phyloP scores from a whole-genome alignment of 2,888 invertebrate species.

The Dolichomitus sp. region DNA sequence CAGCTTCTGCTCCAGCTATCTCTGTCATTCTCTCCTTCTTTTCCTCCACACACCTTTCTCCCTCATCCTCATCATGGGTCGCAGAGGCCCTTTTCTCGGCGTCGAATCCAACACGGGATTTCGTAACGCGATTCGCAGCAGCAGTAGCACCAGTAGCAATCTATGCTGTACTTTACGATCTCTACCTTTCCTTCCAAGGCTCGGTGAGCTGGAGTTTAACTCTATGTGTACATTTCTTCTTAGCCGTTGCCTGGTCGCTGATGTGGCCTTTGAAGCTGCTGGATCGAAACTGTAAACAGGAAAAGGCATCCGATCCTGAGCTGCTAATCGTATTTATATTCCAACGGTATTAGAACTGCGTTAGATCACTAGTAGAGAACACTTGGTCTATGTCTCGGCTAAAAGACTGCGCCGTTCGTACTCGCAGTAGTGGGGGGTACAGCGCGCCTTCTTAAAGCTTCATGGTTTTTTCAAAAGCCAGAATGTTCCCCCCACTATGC shows the following conservation, averaged over 20 bases:
- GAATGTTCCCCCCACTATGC: constrained; percentile 78
- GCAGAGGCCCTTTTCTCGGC: constrained; percentile 23
- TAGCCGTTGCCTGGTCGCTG: not conserved
- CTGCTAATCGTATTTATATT: constrained; percentile 3
- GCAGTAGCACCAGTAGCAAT: not conserved
- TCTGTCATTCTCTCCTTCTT: constrained; percentile 16
- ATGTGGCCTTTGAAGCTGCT: not conserved
- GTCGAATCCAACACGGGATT: constrained; percentile 50
- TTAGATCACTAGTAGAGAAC: constrained; percentile 68
- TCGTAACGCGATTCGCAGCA: constrained; percentile 59
- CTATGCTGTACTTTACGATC: constrained; percentile 26
- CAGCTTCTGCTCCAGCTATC: constrained; percentile 11
- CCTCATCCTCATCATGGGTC: constrained; percentile 8
- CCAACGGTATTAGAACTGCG: constrained; percentile 1
- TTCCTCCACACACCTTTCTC: constrained; percentile 18
- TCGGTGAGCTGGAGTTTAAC: not conserved
- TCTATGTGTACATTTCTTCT: constrained; percentile 6
- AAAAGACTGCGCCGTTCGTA: constrained; percentile 80
- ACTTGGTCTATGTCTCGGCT: constrained; percentile 83
- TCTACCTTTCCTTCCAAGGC: constrained; percentile 1
- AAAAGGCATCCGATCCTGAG: too few species aligned
- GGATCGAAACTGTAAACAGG: not conserved
- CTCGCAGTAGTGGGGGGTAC: constrained; percentile 84
- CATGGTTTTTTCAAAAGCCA: constrained; percentile 84
- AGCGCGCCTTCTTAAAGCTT: constrained; percentile 85